These are phyloP conservation scores for Andricus grossulariae DNA, from an alignment of 1,140 invertebrate species.

Conservation along the genomic window DNA sequence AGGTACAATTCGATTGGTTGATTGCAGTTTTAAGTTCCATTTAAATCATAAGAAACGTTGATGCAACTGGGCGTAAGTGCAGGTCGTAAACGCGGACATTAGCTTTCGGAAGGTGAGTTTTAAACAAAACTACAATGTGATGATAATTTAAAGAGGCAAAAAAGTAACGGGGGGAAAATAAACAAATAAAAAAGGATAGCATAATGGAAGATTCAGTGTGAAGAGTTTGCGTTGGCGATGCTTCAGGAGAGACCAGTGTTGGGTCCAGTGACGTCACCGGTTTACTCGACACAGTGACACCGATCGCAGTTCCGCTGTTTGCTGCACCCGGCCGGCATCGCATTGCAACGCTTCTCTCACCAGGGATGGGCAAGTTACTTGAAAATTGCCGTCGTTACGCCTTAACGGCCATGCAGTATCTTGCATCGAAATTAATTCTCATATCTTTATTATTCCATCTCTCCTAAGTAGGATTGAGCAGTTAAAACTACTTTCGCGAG, in stretches of 20 bases:
- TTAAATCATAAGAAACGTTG: constrained; percentile 18
- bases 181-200: neutral
- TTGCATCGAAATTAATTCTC: too few relatives aligned
- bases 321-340: constrained; percentile 44
- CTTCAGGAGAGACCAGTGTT: constrained; percentile 47
- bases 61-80: constrained; percentile 22
- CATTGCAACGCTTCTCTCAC: constrained; percentile 41
- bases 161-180: neutral
- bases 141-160: neutral
- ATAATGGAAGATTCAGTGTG: constrained; percentile 9
- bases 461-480: too few relatives aligned
- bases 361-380: neutral
- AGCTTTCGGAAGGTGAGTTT: neutral
- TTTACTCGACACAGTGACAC: constrained; percentile 68
- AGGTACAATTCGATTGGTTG: constrained; percentile 20
- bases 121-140: constrained; percentile 4
- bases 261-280: constrained; percentile 61
- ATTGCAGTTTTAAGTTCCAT: constrained; percentile 24
- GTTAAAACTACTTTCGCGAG: too few relatives aligned
- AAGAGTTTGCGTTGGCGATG: neutral
- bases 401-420: neutral
- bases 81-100: neutral
- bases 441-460: too few relatives aligned
- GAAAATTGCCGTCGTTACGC: neutral
- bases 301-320: constrained; percentile 47